phyloP scores from a whole-genome alignment of 1,140 invertebrate species.

The Euura saliciscinereae region DNA sequence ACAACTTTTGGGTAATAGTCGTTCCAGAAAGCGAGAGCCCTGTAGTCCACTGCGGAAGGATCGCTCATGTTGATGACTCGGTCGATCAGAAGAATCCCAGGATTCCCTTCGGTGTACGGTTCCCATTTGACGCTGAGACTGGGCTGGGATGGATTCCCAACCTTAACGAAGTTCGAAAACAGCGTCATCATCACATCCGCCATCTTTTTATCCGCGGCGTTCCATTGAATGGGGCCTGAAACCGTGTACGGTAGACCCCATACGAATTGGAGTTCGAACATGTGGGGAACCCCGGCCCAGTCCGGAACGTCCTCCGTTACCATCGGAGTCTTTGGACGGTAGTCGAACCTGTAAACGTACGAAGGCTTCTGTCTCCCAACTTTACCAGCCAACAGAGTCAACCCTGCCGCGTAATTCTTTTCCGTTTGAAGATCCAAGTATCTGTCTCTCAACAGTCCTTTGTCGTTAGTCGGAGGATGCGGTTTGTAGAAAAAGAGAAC shows the following conservation, averaged over 20 bases:
- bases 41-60: slow-evolving; percentile 69
- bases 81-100: slow-evolving; percentile 74
- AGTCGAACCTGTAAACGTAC: slow-evolving; percentile 78
- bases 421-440: slow-evolving; percentile 75
- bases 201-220: slow-evolving; percentile 74
- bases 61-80: slow-evolving; percentile 76
- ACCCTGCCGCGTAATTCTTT: slow-evolving; percentile 73
- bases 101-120: slow-evolving; percentile 65
- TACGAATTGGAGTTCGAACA: slow-evolving; percentile 78
- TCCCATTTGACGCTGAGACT: slow-evolving; percentile 74
- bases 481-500: slow-evolving; percentile 77
- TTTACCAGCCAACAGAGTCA: slow-evolving; percentile 69
- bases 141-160: slow-evolving; percentile 70
- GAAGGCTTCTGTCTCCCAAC: slow-evolving; percentile 65
- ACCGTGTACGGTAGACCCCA: slow-evolving; percentile 77
- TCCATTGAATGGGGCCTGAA: slow-evolving; percentile 68
- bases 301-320: slow-evolving; percentile 69
- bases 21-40: slow-evolving; percentile 80
- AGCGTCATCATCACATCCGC: slow-evolving; percentile 78
- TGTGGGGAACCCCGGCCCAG: slow-evolving; percentile 78
- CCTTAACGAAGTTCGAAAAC: slow-evolving; percentile 76
- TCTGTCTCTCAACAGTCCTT: slow-evolving; percentile 62
- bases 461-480: slow-evolving; percentile 66
- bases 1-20: slow-evolving; percentile 78
- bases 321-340: slow-evolving; percentile 69